These are phyloP conservation scores for Chloroclysta siterata DNA, from an alignment of 2,888 invertebrate genomes.

Conservation along the genomic window DNA sequence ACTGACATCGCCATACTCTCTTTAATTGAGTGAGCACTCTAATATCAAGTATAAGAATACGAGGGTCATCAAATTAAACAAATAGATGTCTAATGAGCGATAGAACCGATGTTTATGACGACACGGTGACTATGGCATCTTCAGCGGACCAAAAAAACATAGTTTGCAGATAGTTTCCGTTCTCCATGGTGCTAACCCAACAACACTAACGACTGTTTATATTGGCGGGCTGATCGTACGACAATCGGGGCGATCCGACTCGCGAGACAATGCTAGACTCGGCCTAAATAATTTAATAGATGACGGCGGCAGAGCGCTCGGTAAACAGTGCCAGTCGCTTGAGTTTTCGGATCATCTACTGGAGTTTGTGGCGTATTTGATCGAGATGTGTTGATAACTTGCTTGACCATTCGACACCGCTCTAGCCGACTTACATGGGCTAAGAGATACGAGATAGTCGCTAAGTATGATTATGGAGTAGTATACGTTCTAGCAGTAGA, in stretches of 20 bases:
- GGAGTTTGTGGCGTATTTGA: background rate
- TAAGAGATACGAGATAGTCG: no score
- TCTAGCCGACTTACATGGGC: no score
- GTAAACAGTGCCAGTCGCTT: constrained; percentile 59
- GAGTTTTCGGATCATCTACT: constrained; percentile 25
- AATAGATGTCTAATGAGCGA: background rate
- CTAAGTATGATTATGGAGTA: no score
- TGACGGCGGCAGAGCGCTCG: constrained; percentile 66
- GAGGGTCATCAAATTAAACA: background rate
- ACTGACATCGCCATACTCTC: background rate
- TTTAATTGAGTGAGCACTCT: background rate
- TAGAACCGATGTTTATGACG: background rate
- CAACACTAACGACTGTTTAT: constrained; percentile 79
- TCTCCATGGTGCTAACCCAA: constrained; percentile 58
- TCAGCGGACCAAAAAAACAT: background rate
- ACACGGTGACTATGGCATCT: background rate
- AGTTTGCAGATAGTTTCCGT: constrained; percentile 4
- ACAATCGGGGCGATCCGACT: constrained; percentile 48
- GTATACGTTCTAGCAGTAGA: no score
- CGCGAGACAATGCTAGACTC: constrained; percentile 79
- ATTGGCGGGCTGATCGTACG: constrained; percentile 54
- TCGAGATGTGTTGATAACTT: constrained; percentile 5
- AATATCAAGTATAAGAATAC: background rate
- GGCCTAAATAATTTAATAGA: constrained; percentile 82
- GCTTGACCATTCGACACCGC: background rate